Evolutionary conservation across 2,113 vertebrate genomes (phyloP).

Genomic region (Heteronetta atricapilla): DNA sequence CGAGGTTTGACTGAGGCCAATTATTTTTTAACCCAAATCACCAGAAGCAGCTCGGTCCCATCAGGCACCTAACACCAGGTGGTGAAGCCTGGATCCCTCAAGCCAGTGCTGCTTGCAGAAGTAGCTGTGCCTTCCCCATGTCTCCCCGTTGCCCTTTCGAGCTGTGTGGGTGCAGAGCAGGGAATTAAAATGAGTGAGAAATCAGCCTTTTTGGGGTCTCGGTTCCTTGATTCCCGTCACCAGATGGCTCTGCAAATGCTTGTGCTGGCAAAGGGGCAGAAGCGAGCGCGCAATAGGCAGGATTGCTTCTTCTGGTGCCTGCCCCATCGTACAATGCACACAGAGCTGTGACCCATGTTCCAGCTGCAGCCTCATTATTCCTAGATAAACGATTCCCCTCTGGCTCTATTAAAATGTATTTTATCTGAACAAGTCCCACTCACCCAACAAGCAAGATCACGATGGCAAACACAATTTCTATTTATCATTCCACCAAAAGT

Average conservation of each 20-base stretch:
- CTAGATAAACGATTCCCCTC: constrained; percentile 20
- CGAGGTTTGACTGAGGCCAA: background rate
- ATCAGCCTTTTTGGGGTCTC: background rate
- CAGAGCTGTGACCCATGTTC: background rate
- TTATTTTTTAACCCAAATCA: background rate
- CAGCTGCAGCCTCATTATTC: constrained; percentile 22
- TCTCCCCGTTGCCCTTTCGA: background rate
- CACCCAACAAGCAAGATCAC: background rate
- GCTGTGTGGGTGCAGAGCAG: background rate
- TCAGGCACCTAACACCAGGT: background rate
- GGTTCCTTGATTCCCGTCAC: background rate
- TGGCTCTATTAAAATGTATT: background rate
- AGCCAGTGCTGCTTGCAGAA: background rate
- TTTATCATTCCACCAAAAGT: constrained; percentile 8
- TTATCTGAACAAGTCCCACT: constrained; percentile 28
- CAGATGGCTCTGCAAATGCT: background rate
- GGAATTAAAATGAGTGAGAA: background rate
- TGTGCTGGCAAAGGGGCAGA: background rate
- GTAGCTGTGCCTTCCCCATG: accelerated
- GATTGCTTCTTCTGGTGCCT: background rate
- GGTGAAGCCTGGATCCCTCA: background rate
- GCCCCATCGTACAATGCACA: accelerated
- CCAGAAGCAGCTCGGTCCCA: background rate
- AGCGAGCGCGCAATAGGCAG: background rate
- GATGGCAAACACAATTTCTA: background rate